Evolutionary conservation across 1,140 invertebrate genomes (phyloP).

Genomic region (Drosophila miranda): DNA sequence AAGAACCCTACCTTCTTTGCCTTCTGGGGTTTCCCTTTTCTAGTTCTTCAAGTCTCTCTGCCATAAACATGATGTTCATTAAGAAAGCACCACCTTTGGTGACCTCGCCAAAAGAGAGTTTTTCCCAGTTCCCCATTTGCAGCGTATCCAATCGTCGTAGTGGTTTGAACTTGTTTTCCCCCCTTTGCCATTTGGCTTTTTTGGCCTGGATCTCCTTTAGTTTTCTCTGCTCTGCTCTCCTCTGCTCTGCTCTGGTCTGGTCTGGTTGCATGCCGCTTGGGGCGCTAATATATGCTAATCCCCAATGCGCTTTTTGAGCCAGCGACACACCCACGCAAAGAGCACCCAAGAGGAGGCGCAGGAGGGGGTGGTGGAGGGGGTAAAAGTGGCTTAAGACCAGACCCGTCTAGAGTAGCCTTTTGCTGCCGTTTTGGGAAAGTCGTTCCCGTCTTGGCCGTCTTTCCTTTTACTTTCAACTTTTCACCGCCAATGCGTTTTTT

Average conservation of each 20-base stretch:
- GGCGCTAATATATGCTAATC: slow-evolving; percentile 61
- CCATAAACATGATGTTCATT: no score
- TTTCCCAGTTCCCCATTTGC: background rate
- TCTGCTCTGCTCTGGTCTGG: slow-evolving; percentile 18
- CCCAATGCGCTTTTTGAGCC: slow-evolving; percentile 43
- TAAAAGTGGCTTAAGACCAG: slow-evolving; percentile 10
- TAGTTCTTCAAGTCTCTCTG: no score
- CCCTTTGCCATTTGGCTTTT: slow-evolving; percentile 16
- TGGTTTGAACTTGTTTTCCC: no score
- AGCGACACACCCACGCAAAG: slow-evolving; percentile 63
- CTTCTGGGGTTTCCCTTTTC: no score
- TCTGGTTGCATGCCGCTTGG: slow-evolving; percentile 20
- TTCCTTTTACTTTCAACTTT: slow-evolving; percentile 80
- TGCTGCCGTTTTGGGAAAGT: slow-evolving; percentile 69
- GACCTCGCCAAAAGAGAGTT: background rate
- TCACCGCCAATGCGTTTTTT: slow-evolving; percentile 42
- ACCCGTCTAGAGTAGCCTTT: slow-evolving; percentile 53
- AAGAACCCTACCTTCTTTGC: no score
- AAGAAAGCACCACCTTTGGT: no score
- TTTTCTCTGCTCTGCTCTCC: background rate
- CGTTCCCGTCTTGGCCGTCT: slow-evolving; percentile 32
- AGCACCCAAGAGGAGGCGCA: slow-evolving; percentile 16
- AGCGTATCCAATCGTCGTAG: no score
- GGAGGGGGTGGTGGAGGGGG: slow-evolving; percentile 1
- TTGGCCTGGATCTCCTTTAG: slow-evolving; percentile 13